phyloP scores from a whole-genome alignment of 2,797 vertebrate genomes.

The Emys orbicularis region DNA sequence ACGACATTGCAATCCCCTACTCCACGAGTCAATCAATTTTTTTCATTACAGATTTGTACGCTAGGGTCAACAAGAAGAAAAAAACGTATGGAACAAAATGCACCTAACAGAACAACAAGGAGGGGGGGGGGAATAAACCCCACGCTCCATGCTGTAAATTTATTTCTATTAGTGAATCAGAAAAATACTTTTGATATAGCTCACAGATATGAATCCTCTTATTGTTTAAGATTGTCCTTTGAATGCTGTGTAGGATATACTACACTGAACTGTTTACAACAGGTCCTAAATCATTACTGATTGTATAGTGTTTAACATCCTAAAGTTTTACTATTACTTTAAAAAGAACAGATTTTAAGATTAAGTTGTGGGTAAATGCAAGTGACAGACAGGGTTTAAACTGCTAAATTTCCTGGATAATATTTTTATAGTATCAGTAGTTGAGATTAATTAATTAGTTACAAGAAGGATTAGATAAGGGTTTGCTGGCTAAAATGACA shows the following conservation, averaged over 20 bases:
- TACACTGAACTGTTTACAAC: neutral
- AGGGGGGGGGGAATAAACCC: neutral
- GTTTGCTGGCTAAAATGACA: neutral
- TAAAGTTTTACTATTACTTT: constrained; percentile 7
- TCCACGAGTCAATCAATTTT: constrained; percentile 86
- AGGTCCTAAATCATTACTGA: neutral
- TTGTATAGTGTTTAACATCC: constrained; percentile 5
- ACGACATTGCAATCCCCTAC: constrained; percentile 80
- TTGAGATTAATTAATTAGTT: constrained; percentile 15
- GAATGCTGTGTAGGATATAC: constrained; percentile 21
- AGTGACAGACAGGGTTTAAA: neutral
- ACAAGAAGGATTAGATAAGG: constrained; percentile 29
- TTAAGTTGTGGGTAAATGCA: constrained; percentile 31
- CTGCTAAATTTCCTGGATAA: constrained; percentile 18
- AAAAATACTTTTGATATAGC: constrained; percentile 16
- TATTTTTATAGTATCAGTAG: neutral
- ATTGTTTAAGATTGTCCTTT: constrained; percentile 32
- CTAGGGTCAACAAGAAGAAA: constrained; percentile 56
- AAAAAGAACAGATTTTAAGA: too few relatives aligned
- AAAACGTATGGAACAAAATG: constrained; percentile 23
- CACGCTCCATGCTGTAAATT: constrained; percentile 33
- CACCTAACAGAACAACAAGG: neutral
- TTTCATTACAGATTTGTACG: constrained; percentile 67
- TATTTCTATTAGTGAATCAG: constrained; percentile 53
- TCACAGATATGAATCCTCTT: constrained; percentile 53